Base-by-base conservation (phyloP, 2,888 invertebrate genomes). In the Sarcophaga rosellei region DNA sequence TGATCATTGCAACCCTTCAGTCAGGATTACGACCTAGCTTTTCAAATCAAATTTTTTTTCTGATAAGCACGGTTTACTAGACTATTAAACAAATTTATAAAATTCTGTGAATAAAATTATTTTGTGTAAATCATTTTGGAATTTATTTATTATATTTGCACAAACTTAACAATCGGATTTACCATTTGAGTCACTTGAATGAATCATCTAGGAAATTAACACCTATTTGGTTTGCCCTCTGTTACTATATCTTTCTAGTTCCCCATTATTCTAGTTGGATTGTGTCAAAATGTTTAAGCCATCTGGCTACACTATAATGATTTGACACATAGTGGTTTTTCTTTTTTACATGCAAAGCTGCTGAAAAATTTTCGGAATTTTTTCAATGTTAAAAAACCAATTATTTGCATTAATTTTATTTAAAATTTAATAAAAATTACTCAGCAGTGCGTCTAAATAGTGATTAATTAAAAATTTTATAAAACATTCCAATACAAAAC, bases 401-500 rank as follows among this genome's bases (percentile, higher is more conserved):
- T 84, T 87, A 83, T 87, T 88, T 88, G 77, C 70, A 82, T 81
- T 86, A 87, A 84, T 83, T 83, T 86, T 81, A 57, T 81, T 85
- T 83, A 45, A 73, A 83, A 73, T 66, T 62, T n/a, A 53, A 61
- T 17, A 53, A 57, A 84, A 77, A 73, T 15, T 61, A 69, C 61
- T 53, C 45, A 69, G 45, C 77, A 72, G 61, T 75, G 72, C 23
- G 25, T 70, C 61, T 63, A 44, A 65, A 15, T 23, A 63, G 63
- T 69, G 72, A 65, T 21, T 17, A 69, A 66, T 47, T 20, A 75
- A 25, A 73, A 83, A 74, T 35, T 70, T n/a, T 25, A 53, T 47
- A 53, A 75, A 78, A 81, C 84, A 84, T 88, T 88, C 81, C 87
- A 72, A 12, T 72, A 86, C 81, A 79, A 73, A 73, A n/a, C 25